Percentiles rank a stretch among this genome's conserved stretches.
Conservation (phyloP, 37 sponge, comb jelly and placozoan genomes). For the Halichondria panicea region DNA sequence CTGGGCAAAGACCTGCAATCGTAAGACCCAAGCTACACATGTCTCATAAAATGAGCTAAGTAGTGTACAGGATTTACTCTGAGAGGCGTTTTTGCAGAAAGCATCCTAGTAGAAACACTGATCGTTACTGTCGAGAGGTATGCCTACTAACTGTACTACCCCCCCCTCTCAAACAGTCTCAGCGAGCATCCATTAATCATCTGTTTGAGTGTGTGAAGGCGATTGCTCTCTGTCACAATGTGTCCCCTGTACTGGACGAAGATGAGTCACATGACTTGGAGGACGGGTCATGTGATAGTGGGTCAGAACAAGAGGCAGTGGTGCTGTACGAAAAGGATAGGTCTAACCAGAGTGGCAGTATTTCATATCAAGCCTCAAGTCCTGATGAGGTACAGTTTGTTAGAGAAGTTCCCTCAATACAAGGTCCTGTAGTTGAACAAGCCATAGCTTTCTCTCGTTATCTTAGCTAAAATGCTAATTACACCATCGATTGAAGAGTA, state of each 20-base stretch:
- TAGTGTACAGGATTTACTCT: no score
- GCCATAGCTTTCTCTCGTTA: neutral
- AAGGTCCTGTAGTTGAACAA: conserved; percentile 4
- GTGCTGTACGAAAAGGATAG: conserved; percentile 15
- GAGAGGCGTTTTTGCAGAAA: no score
- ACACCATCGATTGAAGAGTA: neutral
- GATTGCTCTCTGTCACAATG: conserved; percentile 91
- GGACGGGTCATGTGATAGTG: neutral
- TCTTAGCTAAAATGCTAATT: neutral
- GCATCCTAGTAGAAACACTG: no score
- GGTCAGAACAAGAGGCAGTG: conserved; percentile 35
- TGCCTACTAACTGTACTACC: no score
- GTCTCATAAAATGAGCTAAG: no score
- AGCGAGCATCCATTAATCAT: neutral
- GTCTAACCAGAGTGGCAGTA: neutral
- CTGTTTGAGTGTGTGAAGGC: conserved; percentile 82
- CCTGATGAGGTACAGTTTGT: conserved; percentile 97
- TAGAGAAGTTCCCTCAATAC: neutral
- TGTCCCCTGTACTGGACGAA: conserved; percentile 72
- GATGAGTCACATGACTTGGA: neutral
- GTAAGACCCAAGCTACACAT: conserved; percentile 3
- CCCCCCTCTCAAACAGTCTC: no score
- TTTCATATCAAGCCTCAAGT: conserved; percentile 90
- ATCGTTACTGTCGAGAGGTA: no score
- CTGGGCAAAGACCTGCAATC: neutral